Evolutionary conservation across 2,888 invertebrate species (phyloP).

Genomic region (Lasioglossum villosulum): DNA sequence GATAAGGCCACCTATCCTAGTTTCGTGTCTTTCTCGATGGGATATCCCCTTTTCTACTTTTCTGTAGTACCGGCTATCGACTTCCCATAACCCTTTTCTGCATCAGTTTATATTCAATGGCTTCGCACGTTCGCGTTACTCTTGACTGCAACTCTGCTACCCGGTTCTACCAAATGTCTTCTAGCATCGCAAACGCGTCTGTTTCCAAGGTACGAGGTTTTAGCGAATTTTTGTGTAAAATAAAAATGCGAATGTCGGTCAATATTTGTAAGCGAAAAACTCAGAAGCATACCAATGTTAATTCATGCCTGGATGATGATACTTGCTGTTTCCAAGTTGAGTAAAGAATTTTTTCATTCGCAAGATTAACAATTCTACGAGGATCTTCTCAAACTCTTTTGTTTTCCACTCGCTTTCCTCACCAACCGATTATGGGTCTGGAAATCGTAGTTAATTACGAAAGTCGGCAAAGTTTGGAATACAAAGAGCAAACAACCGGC

Average conservation of each 20-base stretch:
- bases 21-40: not conserved
- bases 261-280: too few species aligned
- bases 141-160: not conserved
- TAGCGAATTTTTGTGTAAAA: not conserved
- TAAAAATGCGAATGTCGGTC: not conserved
- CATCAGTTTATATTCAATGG: conserved; percentile 1
- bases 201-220: not conserved
- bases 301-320: not conserved
- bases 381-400: not conserved
- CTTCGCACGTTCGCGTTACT: not conserved
- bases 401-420: not conserved
- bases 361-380: not conserved
- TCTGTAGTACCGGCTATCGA: not conserved
- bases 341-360: not conserved
- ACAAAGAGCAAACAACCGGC: conserved; percentile 59
- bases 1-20: not conserved
- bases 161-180: not conserved
- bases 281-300: too few species aligned
- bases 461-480: conserved; percentile 33
- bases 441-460: conserved; percentile 47
- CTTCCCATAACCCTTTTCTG: not conserved
- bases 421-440: not conserved
- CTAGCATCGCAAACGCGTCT: not conserved
- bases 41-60: not conserved
- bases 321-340: not conserved